Percentiles rank a stretch among this genome's conserved stretches.
Evolutionary conservation across 2,888 invertebrate genomes (phyloP).

Genomic region (Drosophila percnosoma): DNA sequence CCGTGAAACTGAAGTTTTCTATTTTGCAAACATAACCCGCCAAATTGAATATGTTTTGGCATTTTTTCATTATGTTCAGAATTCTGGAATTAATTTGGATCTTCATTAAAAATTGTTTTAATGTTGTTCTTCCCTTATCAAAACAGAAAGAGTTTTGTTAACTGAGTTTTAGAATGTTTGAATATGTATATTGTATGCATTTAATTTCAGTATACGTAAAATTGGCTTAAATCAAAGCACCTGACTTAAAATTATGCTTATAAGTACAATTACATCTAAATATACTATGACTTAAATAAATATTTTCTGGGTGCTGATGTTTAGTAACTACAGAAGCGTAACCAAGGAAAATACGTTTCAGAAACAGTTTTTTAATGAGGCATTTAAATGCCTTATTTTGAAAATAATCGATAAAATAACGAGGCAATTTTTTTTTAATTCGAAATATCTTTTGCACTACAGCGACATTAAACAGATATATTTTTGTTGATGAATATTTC

Average conservation of each 20-base stretch:
- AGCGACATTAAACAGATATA: neutral
- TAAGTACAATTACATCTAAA: conserved; percentile 43
- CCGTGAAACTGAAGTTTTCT: neutral
- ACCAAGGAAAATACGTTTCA: conserved; percentile 18
- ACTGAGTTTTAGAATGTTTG: conserved; percentile 1
- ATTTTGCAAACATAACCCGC: neutral
- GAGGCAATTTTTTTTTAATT: neutral
- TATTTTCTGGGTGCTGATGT: conserved; percentile 33
- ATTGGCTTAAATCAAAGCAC: conserved; percentile 79
- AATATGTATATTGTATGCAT: conserved; percentile 42
- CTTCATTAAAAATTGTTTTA: neutral
- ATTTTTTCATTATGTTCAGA: neutral
- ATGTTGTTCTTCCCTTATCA: neutral
- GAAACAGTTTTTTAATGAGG: neutral
- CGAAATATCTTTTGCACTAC: neutral
- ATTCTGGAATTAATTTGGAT: neutral
- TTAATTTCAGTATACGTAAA: conserved; percentile 62
- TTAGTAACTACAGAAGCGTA: conserved; percentile 29
- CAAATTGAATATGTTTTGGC: neutral
- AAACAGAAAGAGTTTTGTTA: neutral
- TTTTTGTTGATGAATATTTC: neutral
- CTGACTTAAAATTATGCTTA: conserved; percentile 64
- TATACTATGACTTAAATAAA: conserved; percentile 44
- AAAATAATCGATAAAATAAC: neutral
- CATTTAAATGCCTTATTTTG: neutral